Percentiles rank a stretch among this genome's conserved stretches.
These are phyloP conservation scores for Candidula unifasciata DNA, from an alignment of 2,888 invertebrate genomes.

Conservation along the genomic window DNA sequence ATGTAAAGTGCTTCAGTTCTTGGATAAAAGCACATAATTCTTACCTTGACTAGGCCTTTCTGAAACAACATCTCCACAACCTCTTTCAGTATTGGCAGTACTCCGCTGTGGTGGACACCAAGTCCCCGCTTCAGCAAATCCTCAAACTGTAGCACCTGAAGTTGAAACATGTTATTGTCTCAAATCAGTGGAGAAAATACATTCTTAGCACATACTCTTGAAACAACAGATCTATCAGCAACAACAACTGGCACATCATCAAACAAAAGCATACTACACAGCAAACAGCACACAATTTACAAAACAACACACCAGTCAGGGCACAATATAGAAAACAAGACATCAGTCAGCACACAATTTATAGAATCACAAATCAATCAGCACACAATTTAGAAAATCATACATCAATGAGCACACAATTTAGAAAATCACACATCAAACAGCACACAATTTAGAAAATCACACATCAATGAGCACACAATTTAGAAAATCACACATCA, in stretches of 20 bases:
- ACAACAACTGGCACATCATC: not conserved
- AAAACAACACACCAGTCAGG: too few species aligned
- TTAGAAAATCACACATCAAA: too few species aligned
- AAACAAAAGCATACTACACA: not conserved
- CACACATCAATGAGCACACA: too few species aligned
- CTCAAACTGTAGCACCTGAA: slow-evolving; percentile 83
- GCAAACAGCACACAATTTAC: too few species aligned
- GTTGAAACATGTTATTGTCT: not conserved
- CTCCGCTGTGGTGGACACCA: slow-evolving; percentile 98
- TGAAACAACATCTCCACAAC: slow-evolving; percentile 98
- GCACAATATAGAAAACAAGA: too few species aligned
- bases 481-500: too few species aligned
- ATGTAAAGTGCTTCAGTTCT: too few species aligned
- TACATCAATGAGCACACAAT: too few species aligned
- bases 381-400: too few species aligned
- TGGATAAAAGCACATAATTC: not conserved
- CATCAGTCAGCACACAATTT: too few species aligned
- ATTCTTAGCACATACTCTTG: not conserved
- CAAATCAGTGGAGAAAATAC: not conserved
- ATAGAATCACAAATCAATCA: too few species aligned
- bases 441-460: too few species aligned
- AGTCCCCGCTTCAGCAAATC: slow-evolving; percentile 88
- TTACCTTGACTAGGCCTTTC: slow-evolving; percentile 90
- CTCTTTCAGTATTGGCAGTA: slow-evolving; percentile 98
- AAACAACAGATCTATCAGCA: not conserved